Conservation (phyloP, 2,797 vertebrate genomes). For the Pangasius mekongensis region DNA sequence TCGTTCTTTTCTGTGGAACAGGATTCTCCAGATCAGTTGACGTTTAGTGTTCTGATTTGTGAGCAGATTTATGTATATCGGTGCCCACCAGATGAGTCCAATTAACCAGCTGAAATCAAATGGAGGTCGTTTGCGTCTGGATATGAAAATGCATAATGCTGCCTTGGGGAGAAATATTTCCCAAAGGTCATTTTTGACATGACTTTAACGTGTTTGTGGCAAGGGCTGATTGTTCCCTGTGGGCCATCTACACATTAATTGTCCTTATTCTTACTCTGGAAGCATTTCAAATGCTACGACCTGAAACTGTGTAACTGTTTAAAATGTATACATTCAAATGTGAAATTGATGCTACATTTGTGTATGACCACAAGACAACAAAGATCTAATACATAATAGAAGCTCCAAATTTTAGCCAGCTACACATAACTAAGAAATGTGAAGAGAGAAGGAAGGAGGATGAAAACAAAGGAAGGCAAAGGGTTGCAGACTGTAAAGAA, state of each 20-base stretch:
- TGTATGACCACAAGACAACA: not conserved
- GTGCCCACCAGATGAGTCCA: constrained; percentile 67
- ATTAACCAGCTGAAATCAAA: constrained; percentile 76
- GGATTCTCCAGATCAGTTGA: constrained; percentile 54
- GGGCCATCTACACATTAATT: constrained; percentile 62
- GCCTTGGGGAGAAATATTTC: constrained; percentile 61
- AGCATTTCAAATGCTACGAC: not conserved
- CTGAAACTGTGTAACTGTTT: not conserved
- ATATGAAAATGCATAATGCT: constrained; percentile 70
- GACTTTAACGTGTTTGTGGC: constrained; percentile 59
- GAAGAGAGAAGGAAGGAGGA: constrained; percentile 17
- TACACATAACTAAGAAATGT: constrained; percentile 17
- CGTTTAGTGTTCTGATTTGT: constrained; percentile 46
- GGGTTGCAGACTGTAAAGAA: constrained; percentile 58
- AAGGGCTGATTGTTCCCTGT: constrained; percentile 52
- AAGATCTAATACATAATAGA: not conserved
- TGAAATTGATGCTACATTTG: not conserved
- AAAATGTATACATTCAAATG: not conserved
- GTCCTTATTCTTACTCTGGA: constrained; percentile 65
- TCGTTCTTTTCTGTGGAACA: constrained; percentile 61
- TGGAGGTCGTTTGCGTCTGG: constrained; percentile 68
- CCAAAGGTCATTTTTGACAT: constrained; percentile 75
- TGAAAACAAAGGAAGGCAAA: constrained; percentile 24
- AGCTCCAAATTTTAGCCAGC: not conserved
- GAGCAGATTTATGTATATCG: constrained; percentile 59